phyloP scores from a whole-genome alignment of 2,888 invertebrate genomes.

The Beris morrisii region DNA sequence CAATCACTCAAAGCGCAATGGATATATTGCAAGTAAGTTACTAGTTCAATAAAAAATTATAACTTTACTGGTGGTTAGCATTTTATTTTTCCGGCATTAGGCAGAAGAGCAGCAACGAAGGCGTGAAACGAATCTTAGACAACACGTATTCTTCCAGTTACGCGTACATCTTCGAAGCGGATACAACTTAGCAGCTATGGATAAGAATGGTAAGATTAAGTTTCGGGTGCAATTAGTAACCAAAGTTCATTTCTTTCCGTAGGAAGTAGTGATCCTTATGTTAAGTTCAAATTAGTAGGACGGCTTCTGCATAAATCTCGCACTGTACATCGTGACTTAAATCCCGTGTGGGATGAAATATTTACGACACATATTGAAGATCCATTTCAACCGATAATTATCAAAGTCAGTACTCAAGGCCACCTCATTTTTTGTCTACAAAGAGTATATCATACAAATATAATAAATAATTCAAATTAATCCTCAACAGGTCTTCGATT shows the following conservation, averaged over 20 bases:
- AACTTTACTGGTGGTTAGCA: neutral
- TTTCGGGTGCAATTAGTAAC: neutral
- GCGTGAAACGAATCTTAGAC: constrained; percentile 74
- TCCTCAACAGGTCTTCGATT: constrained; percentile 80
- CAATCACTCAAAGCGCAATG: constrained; percentile 31
- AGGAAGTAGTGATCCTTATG: constrained; percentile 97
- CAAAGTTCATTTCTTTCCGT: constrained; percentile 40
- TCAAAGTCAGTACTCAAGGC: constrained; percentile 67
- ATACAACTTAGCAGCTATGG: constrained; percentile 87
- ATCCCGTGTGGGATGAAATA: constrained; percentile 98
- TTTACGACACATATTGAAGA: constrained; percentile 92
- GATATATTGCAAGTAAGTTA: constrained; percentile 35
- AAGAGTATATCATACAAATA: neutral
- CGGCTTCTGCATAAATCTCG: constrained; percentile 90
- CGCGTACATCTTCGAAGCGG: constrained; percentile 87
- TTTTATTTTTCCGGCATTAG: constrained; percentile 56
- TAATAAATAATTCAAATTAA: neutral
- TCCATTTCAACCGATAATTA: constrained; percentile 79
- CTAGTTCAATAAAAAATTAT: constrained; percentile 3
- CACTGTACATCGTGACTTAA: constrained; percentile 90
- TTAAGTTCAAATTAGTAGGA: constrained; percentile 90
- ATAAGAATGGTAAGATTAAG: constrained; percentile 79
- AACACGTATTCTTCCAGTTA: constrained; percentile 90
- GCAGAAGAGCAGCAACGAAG: constrained; percentile 71
- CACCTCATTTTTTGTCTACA: neutral